phyloP scores from a whole-genome alignment of 2,888 invertebrate species.

The Diarsia rubi region DNA sequence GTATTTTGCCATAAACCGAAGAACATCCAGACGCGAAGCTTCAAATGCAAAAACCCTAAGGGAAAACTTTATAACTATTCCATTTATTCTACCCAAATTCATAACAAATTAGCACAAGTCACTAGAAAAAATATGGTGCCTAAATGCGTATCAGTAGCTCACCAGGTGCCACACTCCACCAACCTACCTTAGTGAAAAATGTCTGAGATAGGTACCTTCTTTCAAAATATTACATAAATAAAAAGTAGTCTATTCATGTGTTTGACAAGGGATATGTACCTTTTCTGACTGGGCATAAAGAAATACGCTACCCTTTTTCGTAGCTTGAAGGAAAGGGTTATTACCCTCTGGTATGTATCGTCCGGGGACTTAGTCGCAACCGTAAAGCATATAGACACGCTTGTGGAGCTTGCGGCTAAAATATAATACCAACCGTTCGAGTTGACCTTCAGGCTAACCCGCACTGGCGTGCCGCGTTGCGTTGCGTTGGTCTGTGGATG shows the following conservation, averaged over 20 bases:
- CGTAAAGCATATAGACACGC: not conserved
- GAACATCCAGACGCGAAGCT: not conserved
- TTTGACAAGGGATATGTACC: conserved; percentile 24
- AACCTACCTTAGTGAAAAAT: not conserved
- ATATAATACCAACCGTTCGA: no score
- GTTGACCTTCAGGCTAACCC: no score
- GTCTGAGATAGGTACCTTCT: not conserved
- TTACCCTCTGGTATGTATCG: not conserved
- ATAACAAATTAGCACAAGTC: not conserved
- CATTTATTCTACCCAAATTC: not conserved
- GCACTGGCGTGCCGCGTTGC: no score
- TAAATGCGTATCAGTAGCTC: not conserved
- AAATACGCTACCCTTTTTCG: not conserved
- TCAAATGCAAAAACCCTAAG: not conserved
- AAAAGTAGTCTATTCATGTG: conserved; percentile 7
- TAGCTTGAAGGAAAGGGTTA: not conserved
- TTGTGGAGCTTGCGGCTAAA: not conserved
- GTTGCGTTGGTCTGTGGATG: no score
- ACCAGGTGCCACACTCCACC: not conserved
- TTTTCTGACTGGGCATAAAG: not conserved
- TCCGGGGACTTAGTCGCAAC: not conserved
- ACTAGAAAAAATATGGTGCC: not conserved
- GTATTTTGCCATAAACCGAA: not conserved
- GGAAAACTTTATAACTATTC: not conserved
- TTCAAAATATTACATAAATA: conserved; percentile 3